Evolutionary conservation across 2,888 invertebrate genomes (phyloP), one percentile per base, ranked within the genome.

Genomic region (Laspeyria flexula): DNA sequence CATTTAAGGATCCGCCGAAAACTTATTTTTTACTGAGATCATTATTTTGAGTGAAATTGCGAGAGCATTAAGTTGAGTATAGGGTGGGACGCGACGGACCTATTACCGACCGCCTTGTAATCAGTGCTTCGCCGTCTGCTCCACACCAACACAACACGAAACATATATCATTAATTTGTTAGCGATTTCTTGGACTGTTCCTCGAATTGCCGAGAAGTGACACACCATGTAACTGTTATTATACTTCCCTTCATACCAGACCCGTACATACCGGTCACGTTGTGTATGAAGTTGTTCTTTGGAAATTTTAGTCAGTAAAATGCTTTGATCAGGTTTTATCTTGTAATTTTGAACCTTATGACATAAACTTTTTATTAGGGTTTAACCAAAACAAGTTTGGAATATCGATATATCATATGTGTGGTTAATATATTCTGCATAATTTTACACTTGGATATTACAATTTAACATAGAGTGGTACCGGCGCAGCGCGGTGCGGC

Each of bases 1-100:
- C 79, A 84, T 85, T 85, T 82, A 79, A 77, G 81, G 70, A 73
- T 70, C 70, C 63, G 80, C 81, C 86, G 80, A 87, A 89, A 88
- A 83, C 79, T 78, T 83, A 73, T 81, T 86, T 88, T 89, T 90
- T 88, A 85, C 86, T 85, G 83, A 83, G 83, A 88, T 88, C 88
- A 87, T 90, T 88, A 89, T 88, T 87, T 86, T 85, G 85, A 90
- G 87, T 86, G 86, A 92, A 92, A 91, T 91, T 91, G 92, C 90
- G 90, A 91, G 91, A 90, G 90, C 88, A 91, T 91, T 91, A 91
- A 87, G 81, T 85, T 91, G 90, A 91, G 85, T 92, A 89, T 90
- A 90, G 90, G 91, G 88, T 91, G 88, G 84, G 85, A 80, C 83
- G 81, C 85, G 83, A 77, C 81, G 83, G 82, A 69, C 76, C 83